Evolutionary conservation across 2,797 vertebrate species (phyloP).

Genomic region (Myotis planiceps): DNA sequence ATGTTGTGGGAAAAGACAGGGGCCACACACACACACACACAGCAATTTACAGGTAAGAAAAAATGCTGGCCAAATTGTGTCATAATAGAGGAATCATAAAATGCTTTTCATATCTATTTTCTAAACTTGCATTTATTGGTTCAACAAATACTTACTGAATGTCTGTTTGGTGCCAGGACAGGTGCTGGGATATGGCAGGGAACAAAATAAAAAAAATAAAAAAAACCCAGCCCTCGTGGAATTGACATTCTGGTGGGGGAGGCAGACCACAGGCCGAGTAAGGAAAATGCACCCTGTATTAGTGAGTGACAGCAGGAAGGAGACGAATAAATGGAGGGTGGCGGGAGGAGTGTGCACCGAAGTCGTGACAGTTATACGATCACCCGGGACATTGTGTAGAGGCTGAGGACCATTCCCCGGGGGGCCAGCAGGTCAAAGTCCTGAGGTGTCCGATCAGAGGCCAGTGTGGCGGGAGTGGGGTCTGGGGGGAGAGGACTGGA

Average conservation of each 20-base stretch:
- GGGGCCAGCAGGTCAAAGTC: neutral
- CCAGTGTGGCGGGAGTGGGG: neutral
- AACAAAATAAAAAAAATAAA: neutral
- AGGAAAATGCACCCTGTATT: neutral
- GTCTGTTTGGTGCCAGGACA: neutral
- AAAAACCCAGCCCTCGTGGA: neutral
- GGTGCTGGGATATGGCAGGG: neutral
- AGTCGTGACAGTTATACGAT: accelerated
- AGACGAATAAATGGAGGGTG: neutral
- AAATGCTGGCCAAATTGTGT: neutral
- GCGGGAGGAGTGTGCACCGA: neutral
- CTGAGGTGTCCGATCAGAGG: neutral
- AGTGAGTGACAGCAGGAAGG: neutral
- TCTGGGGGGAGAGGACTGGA: neutral
- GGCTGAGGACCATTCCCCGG: neutral
- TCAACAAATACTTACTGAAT: neutral
- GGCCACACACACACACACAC: neutral
- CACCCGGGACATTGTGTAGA: neutral
- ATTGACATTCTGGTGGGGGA: neutral
- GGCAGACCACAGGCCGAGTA: neutral
- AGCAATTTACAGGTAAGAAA: neutral
- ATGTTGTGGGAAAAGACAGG: neutral
- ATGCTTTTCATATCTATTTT: neutral
- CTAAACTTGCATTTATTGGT: neutral
- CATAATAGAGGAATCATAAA: neutral